phyloP scores from a whole-genome alignment of 2,113 vertebrate species.

The Collichthys lucidus region DNA sequence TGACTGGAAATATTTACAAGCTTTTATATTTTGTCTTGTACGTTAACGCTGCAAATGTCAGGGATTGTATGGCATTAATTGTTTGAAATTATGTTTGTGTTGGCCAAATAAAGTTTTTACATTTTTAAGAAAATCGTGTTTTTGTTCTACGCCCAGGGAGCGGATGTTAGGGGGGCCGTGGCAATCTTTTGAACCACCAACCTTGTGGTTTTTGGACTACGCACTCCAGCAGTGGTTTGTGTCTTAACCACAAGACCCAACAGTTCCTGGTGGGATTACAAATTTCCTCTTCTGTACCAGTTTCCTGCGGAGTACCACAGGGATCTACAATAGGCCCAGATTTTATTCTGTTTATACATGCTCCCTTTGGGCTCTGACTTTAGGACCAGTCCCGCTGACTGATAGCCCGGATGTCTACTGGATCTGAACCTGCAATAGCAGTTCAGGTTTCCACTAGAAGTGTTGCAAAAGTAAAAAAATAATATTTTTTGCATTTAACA shows the following conservation, averaged over 20 bases:
- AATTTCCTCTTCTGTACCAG: neutral
- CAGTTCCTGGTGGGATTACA: neutral
- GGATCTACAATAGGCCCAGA: neutral
- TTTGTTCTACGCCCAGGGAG: too few species aligned
- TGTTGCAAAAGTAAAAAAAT: too few species aligned
- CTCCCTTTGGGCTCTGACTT: neutral
- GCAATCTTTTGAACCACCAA: too few species aligned
- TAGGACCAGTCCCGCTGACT: neutral
- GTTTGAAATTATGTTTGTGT: constrained; percentile 34
- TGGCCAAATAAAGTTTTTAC: constrained; percentile 66
- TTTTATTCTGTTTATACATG: neutral
- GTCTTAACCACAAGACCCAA: neutral
- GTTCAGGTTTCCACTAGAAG: too few species aligned
- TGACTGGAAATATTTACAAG: constrained; percentile 43
- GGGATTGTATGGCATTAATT: constrained; percentile 43
- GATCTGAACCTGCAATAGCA: too few species aligned
- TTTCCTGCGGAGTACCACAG: neutral
- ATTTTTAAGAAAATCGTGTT: constrained; percentile 52
- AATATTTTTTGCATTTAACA: too few species aligned
- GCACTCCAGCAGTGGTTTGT: neutral
- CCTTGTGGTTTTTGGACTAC: too few species aligned
- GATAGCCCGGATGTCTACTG: neutral
- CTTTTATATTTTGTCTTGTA: constrained; percentile 34
- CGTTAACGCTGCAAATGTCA: constrained; percentile 30
- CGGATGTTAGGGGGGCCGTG: too few species aligned